Conservation (phyloP, 2,113 vertebrate genomes). For the Paralichthys olivaceus region DNA sequence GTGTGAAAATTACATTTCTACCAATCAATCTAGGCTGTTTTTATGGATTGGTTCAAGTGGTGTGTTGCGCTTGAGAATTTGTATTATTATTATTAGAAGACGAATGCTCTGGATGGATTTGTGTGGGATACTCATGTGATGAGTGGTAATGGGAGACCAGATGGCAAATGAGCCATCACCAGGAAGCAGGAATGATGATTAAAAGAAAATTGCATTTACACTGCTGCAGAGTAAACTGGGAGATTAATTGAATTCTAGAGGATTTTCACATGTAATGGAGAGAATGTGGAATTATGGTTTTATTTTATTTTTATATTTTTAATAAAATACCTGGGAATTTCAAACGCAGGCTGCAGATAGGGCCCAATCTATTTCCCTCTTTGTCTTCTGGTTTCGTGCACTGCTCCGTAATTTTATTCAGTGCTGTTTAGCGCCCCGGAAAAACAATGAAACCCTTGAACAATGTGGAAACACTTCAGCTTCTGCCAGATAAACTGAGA, state of each 20-base stretch:
- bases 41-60: constrained; percentile 2
- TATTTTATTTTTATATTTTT: neutral
- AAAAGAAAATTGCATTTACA: constrained; percentile 31
- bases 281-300: constrained; percentile 1
- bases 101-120: constrained; percentile 18
- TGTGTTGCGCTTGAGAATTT: constrained; percentile 16
- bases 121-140: neutral
- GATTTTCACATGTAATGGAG: neutral
- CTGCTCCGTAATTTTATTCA: neutral
- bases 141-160: constrained; percentile 22
- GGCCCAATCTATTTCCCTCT: neutral
- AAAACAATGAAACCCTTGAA: constrained; percentile 19
- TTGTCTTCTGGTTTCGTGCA: constrained; percentile 1
- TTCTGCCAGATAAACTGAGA: constrained; percentile 43
- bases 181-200: constrained; percentile 33
- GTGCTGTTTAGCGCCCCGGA: neutral
- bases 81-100: neutral
- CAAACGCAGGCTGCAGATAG: neutral
- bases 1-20: constrained; percentile 35
- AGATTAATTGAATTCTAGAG: constrained; percentile 1
- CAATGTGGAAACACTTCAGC: constrained; percentile 10
- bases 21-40: neutral
- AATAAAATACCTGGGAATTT: neutral
- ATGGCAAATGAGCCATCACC: constrained; percentile 36
- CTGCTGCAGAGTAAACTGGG: neutral